Base-by-base conservation (phyloP, 2,797 vertebrate species). In the Brotula barbata region DNA sequence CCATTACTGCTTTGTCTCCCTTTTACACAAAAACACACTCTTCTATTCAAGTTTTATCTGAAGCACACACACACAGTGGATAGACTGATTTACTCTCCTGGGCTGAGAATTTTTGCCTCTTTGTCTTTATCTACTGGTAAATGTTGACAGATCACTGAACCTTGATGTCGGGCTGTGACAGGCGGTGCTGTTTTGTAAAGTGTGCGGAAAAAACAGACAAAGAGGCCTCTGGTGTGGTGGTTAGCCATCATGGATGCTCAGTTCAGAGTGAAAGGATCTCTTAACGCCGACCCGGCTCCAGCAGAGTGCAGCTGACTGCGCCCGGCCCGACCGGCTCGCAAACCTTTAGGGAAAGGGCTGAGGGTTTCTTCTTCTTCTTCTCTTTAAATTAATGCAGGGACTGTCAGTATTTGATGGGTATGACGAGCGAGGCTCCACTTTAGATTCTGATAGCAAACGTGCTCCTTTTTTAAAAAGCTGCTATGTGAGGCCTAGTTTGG, bases 101-200 rank as follows among this genome's bases (percentile, higher is more conserved):
- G 92, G 93, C 86, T 79, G 80, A 19, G 75, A 86, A 84, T 92
- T 89, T 92, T 82, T 91, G 73, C 73, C 87, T 91, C 92, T 91
- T 91, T 85, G 92, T 95, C 95, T 96, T 94, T 93, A 95, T 96
- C 92, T 86, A 86, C 87, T 80, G 91, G 89, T 93, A 91, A 92
- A 94, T 89, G 91, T 90, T 96, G 94, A 95, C 93, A 93, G 94
- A 92, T 93, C 93, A 92, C 85, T 95, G 94, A 94, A 94, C 92
- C 94, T 92, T 93, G 91, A 89, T 90, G 90, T 87, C 83, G 82
- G 87, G 53, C 83, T 52, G 87, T 94, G 94, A 94, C 93, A 93
- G 90, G 90, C 91, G 92, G 84, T 91, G 90, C 90, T 89, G 86
- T 91, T 33, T 87, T 88, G 84, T 88, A 84, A 87, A 90, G 91